These are phyloP conservation scores for Masticophis lateralis DNA, from an alignment of 2,797 vertebrate species.

Conservation along the genomic window DNA sequence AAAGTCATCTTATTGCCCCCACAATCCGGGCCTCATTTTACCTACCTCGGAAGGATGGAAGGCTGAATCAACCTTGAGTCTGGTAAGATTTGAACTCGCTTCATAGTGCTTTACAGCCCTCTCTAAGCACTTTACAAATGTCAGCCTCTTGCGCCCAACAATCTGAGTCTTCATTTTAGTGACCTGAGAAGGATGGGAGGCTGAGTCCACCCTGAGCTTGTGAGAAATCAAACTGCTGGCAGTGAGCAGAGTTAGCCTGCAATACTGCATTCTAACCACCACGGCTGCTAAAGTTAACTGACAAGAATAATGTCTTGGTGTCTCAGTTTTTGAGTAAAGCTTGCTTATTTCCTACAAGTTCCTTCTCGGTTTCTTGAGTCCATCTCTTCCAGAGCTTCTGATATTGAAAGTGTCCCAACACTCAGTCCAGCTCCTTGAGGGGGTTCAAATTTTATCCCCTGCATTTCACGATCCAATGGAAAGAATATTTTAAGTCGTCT, in stretches of 20 bases:
- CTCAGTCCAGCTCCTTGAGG: neutral
- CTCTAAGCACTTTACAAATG: neutral
- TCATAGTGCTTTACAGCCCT: too few relatives aligned
- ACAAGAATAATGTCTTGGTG: neutral
- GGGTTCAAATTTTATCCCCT: neutral
- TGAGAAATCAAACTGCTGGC: too few relatives aligned
- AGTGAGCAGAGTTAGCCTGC: too few relatives aligned
- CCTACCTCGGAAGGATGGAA: too few relatives aligned
- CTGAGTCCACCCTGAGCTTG: too few relatives aligned
- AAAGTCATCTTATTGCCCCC: too few relatives aligned
- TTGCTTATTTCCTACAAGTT: neutral
- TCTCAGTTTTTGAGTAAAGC: neutral
- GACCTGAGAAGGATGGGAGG: too few relatives aligned
- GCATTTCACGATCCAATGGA: neutral
- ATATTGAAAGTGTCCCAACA: neutral
- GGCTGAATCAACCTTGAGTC: too few relatives aligned
- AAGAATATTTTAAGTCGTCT: constrained; percentile 28
- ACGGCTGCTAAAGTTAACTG: neutral
- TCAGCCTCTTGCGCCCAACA: neutral
- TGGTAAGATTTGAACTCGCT: too few relatives aligned
- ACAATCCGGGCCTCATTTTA: too few relatives aligned
- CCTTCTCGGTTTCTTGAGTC: neutral
- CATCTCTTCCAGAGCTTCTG: neutral
- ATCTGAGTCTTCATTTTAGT: too few relatives aligned
- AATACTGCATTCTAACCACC: neutral